Evolutionary conservation across 2,888 invertebrate species (phyloP).

Genomic region (Coleophora flavipennella): DNA sequence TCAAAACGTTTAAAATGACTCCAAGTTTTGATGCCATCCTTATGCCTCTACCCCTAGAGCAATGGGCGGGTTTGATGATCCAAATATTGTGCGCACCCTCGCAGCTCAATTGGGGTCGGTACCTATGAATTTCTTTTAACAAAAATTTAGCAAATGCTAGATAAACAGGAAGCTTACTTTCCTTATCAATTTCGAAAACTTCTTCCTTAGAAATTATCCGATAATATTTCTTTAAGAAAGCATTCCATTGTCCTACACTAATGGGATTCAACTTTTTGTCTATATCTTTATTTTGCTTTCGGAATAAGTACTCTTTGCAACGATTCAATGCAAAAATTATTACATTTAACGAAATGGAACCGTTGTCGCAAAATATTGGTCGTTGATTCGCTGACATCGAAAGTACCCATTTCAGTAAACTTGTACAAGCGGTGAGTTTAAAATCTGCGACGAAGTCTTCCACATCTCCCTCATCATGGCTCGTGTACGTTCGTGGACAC

Average conservation of each 20-base stretch:
- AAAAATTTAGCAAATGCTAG: constrained; percentile 65
- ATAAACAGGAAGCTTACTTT: constrained; percentile 44
- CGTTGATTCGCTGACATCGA: constrained; percentile 47
- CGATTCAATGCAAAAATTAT: constrained; percentile 81
- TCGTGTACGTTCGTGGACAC: constrained; percentile 81
- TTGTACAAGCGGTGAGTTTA: constrained; percentile 83
- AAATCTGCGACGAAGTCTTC: constrained; percentile 80
- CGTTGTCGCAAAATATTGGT: constrained; percentile 61
- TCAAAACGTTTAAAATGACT: constrained; percentile 77
- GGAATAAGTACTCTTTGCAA: constrained; percentile 76
- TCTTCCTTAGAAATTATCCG: constrained; percentile 73
- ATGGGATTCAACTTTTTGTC: constrained; percentile 54
- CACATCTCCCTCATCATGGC: constrained; percentile 69
- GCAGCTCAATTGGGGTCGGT: constrained; percentile 76
- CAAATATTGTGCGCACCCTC: constrained; percentile 90
- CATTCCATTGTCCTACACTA: constrained; percentile 76
- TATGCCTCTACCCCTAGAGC: constrained; percentile 88
- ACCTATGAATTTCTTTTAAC: constrained; percentile 70
- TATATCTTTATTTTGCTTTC: constrained; percentile 76
- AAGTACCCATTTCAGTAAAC: constrained; percentile 76
- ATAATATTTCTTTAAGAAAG: constrained; percentile 77
- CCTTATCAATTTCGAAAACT: constrained; percentile 52
- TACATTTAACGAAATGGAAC: constrained; percentile 68
- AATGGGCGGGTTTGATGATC: constrained; percentile 90
- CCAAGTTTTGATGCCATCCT: constrained; percentile 82